Percentiles rank a stretch among this genome's conserved stretches.
Evolutionary conservation across 1,140 invertebrate genomes (phyloP).

Genomic region (Eumaeus atala): DNA sequence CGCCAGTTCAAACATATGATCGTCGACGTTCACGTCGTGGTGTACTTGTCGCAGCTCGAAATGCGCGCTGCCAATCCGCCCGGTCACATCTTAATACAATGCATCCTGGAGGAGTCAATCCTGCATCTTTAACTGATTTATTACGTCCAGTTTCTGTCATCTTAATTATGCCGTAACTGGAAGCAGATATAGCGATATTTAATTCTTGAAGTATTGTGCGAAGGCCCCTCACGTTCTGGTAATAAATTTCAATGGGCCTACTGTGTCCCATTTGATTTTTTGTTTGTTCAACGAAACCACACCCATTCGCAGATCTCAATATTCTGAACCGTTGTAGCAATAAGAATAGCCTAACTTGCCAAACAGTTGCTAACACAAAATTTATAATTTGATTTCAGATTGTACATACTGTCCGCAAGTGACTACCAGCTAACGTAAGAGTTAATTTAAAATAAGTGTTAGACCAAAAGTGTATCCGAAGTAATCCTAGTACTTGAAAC

Average conservation of each 20-base stretch:
- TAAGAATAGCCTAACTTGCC: too few relatives aligned
- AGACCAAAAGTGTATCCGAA: slow-evolving; percentile 4
- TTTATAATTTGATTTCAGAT: not conserved
- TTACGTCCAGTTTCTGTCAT: slow-evolving; percentile 23
- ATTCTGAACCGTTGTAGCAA: too few relatives aligned
- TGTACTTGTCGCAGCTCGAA: too few relatives aligned
- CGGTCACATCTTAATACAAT: too few relatives aligned
- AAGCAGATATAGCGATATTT: slow-evolving; percentile 1
- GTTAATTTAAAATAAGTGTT: not conserved
- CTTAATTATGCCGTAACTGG: slow-evolving; percentile 15
- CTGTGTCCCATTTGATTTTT: not conserved
- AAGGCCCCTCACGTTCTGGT: slow-evolving; percentile 27
- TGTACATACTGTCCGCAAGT: not conserved
- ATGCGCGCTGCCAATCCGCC: too few relatives aligned
- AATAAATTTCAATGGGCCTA: slow-evolving; percentile 16
- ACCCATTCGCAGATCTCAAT: too few relatives aligned
- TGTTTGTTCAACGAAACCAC: too few relatives aligned
- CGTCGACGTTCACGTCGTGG: too few relatives aligned
- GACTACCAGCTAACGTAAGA: slow-evolving; percentile 7
- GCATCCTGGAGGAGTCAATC: slow-evolving; percentile 16
- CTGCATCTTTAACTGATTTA: slow-evolving; percentile 18
- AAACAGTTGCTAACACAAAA: not conserved
- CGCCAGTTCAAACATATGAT: too few relatives aligned
- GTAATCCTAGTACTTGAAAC: not conserved
- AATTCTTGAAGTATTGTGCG: too few relatives aligned